Conservation (phyloP, 2,113 vertebrate species). For the Bubo scandiacus region DNA sequence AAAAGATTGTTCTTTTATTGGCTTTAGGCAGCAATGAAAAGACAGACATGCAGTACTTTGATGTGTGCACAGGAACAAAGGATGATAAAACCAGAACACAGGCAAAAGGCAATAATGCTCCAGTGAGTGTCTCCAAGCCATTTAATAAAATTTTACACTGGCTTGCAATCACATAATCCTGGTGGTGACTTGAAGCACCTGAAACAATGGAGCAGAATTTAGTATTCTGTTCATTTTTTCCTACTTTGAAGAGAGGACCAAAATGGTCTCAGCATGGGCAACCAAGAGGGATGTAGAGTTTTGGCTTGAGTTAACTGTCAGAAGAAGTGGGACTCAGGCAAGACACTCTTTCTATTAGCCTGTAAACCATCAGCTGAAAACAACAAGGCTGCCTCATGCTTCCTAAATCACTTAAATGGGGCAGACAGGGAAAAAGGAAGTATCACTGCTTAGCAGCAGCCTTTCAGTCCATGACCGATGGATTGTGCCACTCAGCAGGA, state of each 20-base stretch:
- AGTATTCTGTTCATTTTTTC: neutral
- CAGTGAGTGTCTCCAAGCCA: neutral
- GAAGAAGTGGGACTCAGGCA: neutral
- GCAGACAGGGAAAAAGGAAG: neutral
- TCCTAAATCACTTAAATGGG: neutral
- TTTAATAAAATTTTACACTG: conserved; percentile 8
- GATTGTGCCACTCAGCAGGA: neutral
- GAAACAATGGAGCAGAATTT: neutral
- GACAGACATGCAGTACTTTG: neutral
- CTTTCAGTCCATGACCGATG: neutral
- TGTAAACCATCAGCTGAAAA: neutral
- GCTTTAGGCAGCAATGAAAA: neutral
- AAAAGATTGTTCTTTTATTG: neutral
- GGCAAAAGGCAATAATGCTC: neutral
- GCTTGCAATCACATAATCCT: neutral
- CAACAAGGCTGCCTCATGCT: neutral
- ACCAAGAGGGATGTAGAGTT: neutral
- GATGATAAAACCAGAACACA: neutral
- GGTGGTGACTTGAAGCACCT: neutral
- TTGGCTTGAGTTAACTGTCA: neutral
- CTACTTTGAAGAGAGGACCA: neutral
- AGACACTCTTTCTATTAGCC: neutral
- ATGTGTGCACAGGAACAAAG: neutral
- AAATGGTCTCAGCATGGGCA: neutral
- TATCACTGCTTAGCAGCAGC: neutral